Evolutionary conservation across 2,888 invertebrate species (phyloP).

Genomic region (Drosophila birchii): DNA sequence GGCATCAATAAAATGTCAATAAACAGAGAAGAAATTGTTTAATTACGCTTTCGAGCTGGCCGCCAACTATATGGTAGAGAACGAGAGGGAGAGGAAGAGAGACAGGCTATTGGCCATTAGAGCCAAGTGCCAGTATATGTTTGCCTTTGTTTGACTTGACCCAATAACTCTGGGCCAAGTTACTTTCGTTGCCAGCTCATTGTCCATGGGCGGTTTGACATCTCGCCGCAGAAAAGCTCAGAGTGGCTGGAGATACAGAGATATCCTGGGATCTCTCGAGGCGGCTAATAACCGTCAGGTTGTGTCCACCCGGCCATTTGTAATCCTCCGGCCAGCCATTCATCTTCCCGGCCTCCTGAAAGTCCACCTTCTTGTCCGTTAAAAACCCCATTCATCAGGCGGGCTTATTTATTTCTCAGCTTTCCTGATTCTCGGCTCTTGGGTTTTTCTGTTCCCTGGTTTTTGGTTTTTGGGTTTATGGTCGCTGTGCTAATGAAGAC

Average conservation of each 20-base stretch:
- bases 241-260: background rate
- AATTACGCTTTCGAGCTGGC: constrained; percentile 74
- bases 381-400: constrained; percentile 62
- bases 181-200: constrained; percentile 38
- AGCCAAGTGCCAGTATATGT: constrained; percentile 41
- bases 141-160: constrained; percentile 42
- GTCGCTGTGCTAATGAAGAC: constrained; percentile 70
- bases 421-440: constrained; percentile 35
- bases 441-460: background rate
- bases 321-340: constrained; percentile 50
- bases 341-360: constrained; percentile 39
- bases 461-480: constrained; percentile 58
- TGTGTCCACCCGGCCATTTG: constrained; percentile 57
- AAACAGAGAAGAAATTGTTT: constrained; percentile 71
- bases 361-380: constrained; percentile 21
- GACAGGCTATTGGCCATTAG: constrained; percentile 71
- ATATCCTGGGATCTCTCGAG: constrained; percentile 13
- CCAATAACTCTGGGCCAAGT: constrained; percentile 45
- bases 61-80: constrained; percentile 8
- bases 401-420: constrained; percentile 61
- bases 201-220: constrained; percentile 5
- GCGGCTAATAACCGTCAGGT: constrained; percentile 54
- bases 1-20: constrained; percentile 78
- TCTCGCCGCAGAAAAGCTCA: background rate
- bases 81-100: constrained; percentile 27